phyloP scores from a whole-genome alignment of 2,113 vertebrate genomes.

The Himantopus leucocephalus region DNA sequence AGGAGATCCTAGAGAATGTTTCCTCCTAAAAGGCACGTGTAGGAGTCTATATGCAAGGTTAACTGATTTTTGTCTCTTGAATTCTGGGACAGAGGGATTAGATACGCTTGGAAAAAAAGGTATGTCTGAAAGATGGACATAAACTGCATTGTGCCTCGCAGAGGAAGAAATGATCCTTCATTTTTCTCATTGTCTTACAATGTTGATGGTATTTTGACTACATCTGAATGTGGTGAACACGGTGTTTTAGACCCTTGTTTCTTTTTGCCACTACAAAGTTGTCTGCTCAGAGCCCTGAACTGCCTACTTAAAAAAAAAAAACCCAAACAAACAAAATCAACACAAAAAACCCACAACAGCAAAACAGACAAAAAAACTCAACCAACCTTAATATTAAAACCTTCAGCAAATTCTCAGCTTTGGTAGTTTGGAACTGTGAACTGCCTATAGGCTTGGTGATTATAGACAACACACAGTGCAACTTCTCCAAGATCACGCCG shows the following conservation, averaged over 20 bases:
- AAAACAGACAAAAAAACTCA: neutral
- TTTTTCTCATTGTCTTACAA: neutral
- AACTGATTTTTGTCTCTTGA: neutral
- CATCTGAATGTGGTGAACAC: neutral
- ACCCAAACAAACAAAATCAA: neutral
- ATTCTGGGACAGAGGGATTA: neutral
- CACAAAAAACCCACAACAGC: accelerated
- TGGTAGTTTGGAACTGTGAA: neutral
- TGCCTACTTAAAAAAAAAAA: neutral
- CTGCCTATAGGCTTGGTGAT: neutral
- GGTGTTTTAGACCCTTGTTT: neutral
- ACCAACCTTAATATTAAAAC: neutral
- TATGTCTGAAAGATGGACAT: neutral
- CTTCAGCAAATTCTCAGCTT: neutral
- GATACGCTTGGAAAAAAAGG: neutral
- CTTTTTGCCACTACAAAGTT: neutral
- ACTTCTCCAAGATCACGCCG: neutral
- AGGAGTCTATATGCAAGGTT: neutral
- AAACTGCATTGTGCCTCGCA: accelerated
- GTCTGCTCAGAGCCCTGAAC: neutral
- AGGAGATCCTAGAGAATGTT: neutral
- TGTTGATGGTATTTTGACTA: neutral
- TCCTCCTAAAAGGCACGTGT: neutral
- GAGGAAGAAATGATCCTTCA: neutral
- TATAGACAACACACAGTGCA: neutral